phyloP scores from a whole-genome alignment of 2,797 vertebrate genomes.

The Agapornis canus region DNA sequence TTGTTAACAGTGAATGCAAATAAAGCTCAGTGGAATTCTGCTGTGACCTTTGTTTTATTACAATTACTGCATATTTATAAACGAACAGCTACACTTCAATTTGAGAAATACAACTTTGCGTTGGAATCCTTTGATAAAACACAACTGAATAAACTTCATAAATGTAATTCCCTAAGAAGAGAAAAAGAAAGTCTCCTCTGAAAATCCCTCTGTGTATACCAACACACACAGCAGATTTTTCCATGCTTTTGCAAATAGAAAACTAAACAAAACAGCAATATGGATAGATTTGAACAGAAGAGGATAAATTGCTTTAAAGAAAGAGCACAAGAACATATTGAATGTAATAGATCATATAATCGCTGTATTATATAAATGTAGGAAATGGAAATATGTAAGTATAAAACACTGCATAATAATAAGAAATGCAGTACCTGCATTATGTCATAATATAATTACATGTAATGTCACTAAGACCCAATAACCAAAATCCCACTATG shows the following conservation, averaged over 20 bases:
- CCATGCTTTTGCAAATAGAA: slow-evolving; percentile 32
- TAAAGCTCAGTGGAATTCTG: slow-evolving; percentile 61
- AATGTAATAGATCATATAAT: neutral
- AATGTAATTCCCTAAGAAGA: slow-evolving; percentile 62
- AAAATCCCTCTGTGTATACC: slow-evolving; percentile 52
- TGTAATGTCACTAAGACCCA: neutral
- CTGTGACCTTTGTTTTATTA: slow-evolving; percentile 69
- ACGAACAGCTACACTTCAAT: slow-evolving; percentile 49
- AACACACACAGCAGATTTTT: slow-evolving; percentile 41
- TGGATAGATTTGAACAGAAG: slow-evolving; percentile 6
- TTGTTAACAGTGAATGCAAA: slow-evolving; percentile 67
- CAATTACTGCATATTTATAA: slow-evolving; percentile 65
- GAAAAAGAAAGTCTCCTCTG: slow-evolving; percentile 40
- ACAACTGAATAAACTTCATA: slow-evolving; percentile 69
- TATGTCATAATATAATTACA: neutral
- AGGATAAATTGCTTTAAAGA: slow-evolving; percentile 17
- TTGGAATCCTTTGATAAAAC: slow-evolving; percentile 67
- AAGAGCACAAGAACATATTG: neutral
- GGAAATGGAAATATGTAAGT: neutral
- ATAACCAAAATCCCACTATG: neutral
- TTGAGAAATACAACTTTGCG: slow-evolving; percentile 60
- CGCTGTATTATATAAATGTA: neutral
- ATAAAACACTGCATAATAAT: neutral
- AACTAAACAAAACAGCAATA: slow-evolving; percentile 46
- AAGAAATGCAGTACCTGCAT: neutral